These are phyloP conservation scores for Larimichthys polyactis DNA, from an alignment of 2,113 vertebrate genomes.

Conservation along the genomic window DNA sequence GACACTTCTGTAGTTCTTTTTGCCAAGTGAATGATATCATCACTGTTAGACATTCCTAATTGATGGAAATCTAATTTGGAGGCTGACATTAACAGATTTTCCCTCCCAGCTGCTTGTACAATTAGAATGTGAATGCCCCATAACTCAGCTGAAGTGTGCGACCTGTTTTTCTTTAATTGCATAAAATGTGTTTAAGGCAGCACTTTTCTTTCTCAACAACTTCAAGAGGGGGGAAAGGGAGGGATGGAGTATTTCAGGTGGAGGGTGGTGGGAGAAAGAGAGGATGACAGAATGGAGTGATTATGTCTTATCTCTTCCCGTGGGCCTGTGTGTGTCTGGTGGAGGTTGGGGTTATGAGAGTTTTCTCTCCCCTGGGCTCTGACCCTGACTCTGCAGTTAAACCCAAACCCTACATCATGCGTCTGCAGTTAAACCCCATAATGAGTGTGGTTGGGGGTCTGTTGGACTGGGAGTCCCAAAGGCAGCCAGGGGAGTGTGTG, in stretches of 20 bases:
- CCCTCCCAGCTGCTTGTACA: neutral
- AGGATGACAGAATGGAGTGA: constrained; percentile 38
- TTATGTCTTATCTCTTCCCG: constrained; percentile 43
- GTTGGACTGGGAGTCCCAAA: constrained; percentile 29
- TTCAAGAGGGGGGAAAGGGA: neutral
- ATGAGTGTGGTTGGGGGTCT: constrained; percentile 48
- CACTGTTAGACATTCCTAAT: neutral
- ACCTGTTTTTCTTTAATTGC: constrained; percentile 54
- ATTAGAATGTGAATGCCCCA: no score
- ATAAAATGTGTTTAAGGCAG: constrained; percentile 42
- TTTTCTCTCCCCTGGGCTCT: constrained; percentile 59
- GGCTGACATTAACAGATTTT: neutral
- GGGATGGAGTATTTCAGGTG: constrained; percentile 7
- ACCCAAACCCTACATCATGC: constrained; percentile 34
- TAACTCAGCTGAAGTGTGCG: constrained; percentile 15
- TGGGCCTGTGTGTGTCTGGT: neutral
- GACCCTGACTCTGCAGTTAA: constrained; percentile 63
- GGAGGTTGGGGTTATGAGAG: constrained; percentile 13
- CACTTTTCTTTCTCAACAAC: constrained; percentile 17
- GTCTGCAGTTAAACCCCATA: constrained; percentile 44
- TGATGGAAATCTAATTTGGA: neutral
- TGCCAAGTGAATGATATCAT: neutral
- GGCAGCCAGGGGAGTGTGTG: constrained; percentile 35
- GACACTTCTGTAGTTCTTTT: neutral
- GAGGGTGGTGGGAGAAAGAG: neutral